Evolutionary conservation across 2,888 invertebrate species (phyloP).

Genomic region (Trachelus tabidus): DNA sequence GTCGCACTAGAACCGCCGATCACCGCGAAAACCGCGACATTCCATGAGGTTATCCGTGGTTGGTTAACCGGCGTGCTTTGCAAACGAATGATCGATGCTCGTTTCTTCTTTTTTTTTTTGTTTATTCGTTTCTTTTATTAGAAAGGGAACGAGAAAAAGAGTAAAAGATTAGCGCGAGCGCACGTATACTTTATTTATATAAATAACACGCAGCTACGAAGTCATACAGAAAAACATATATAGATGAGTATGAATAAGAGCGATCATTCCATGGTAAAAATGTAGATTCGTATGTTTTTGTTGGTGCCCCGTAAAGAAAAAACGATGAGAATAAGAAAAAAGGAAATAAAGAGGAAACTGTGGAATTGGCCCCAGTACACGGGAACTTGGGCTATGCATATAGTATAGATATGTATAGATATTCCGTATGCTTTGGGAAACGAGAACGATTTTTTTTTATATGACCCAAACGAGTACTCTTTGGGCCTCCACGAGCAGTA

Average conservation of each 20-base stretch:
- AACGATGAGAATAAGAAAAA: neutral
- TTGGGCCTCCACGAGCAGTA: slow-evolving; percentile 54
- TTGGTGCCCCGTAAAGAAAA: neutral
- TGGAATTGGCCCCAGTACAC: neutral
- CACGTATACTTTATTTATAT: neutral
- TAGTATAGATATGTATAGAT: slow-evolving; percentile 3
- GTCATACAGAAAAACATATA: neutral
- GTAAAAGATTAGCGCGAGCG: neutral
- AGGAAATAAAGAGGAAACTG: neutral
- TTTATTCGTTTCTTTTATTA: neutral
- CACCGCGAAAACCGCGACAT: neutral
- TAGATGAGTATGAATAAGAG: neutral
- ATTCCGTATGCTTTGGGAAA: neutral
- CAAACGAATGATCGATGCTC: neutral
- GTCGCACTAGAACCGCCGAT: neutral
- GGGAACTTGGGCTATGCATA: neutral
- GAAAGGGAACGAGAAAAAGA: neutral
- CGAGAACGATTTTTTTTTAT: neutral
- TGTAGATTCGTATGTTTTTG: neutral
- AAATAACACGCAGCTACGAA: neutral
- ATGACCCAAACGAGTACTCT: neutral
- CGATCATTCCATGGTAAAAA: neutral
- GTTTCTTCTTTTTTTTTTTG: neutral
- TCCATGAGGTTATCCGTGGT: neutral
- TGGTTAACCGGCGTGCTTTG: neutral